Percentiles rank a stretch among this genome's conserved stretches.
Evolutionary conservation across 1,140 invertebrate species (phyloP).

Genomic region (Brachystomella parvula): DNA sequence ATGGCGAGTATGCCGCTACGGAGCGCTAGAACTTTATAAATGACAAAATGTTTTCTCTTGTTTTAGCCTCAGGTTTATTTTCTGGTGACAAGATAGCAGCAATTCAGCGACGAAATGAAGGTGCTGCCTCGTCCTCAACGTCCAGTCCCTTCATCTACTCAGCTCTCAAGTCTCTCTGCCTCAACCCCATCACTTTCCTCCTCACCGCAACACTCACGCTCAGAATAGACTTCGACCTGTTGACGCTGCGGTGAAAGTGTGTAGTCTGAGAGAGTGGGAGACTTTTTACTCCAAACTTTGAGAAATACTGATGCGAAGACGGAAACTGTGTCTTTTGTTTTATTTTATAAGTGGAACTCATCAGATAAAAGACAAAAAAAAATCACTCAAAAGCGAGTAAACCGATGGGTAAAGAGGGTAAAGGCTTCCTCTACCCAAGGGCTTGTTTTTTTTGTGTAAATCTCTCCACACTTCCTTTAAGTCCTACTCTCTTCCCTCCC

Average conservation of each 20-base stretch:
- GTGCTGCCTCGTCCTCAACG: constrained; percentile 11
- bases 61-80: constrained; percentile 33
- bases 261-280: not conserved
- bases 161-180: not conserved
- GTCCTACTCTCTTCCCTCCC: too few species aligned
- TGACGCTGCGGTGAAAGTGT: constrained; percentile 3
- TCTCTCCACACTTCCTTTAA: too few species aligned
- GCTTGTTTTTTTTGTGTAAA: too few species aligned
- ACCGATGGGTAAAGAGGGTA: not conserved
- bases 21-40: too few species aligned
- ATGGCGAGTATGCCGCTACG: too few species aligned
- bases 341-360: too few species aligned
- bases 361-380: not conserved
- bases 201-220: not conserved
- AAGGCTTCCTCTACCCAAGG: not conserved
- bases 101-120: constrained; percentile 28
- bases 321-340: not conserved
- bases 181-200: not conserved
- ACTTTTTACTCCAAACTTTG: not conserved
- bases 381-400: not conserved
- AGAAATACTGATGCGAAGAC: not conserved
- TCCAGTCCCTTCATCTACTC: constrained; percentile 4
- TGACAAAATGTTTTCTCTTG: constrained; percentile 1
- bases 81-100: constrained; percentile 34
- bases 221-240: not conserved